Evolutionary conservation across 2,797 vertebrate genomes (phyloP).

Genomic region (Anguilla obscura): DNA sequence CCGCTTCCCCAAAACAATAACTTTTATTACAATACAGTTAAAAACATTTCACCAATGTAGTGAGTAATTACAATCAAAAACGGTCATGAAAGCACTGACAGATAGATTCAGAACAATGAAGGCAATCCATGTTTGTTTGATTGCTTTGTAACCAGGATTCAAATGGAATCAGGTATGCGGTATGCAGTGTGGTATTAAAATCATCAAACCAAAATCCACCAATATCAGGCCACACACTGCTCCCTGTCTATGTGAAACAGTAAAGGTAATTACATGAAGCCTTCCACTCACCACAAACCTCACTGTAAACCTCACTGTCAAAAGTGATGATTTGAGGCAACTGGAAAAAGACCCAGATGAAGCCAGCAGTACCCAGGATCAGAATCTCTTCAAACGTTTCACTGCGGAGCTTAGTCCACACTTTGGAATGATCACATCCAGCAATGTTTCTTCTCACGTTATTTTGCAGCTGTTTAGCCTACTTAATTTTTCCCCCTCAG

Average conservation of each 20-base stretch:
- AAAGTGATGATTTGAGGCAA: neutral
- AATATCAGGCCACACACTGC: neutral
- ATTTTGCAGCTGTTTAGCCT: neutral
- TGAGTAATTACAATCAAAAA: constrained; percentile 30
- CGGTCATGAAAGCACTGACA: constrained; percentile 7
- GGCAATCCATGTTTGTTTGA: neutral
- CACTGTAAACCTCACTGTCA: neutral
- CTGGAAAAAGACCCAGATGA: neutral
- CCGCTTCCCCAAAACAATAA: neutral
- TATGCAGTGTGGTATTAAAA: neutral
- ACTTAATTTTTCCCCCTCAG: neutral
- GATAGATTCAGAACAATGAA: neutral
- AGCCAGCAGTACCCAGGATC: neutral
- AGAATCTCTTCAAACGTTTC: neutral
- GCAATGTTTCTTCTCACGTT: neutral
- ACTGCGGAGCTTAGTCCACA: neutral
- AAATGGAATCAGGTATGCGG: neutral
- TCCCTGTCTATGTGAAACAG: neutral
- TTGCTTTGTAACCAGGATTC: neutral
- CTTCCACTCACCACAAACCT: neutral
- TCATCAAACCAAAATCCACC: neutral
- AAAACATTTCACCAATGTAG: constrained; percentile 17
- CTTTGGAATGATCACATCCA: neutral
- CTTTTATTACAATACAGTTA: constrained; percentile 15
- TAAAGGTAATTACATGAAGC: neutral